Conservation (phyloP, 2,888 invertebrate genomes). For the Torymus auratus region DNA sequence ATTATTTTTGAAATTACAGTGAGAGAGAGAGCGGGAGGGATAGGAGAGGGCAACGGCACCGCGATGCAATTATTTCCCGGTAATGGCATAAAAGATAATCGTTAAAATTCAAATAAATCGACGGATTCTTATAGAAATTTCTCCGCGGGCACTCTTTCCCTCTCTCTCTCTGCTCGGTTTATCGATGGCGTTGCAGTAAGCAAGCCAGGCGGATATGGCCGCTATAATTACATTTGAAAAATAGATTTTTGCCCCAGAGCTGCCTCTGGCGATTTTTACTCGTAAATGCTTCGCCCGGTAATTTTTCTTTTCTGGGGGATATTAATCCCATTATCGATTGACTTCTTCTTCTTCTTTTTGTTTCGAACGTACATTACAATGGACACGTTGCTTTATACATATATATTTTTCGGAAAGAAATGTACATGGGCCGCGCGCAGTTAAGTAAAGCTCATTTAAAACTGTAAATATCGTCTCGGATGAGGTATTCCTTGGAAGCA, state of each 20-base stretch:
- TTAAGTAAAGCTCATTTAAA: no score
- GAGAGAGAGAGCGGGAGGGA: no score
- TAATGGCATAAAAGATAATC: constrained; percentile 33
- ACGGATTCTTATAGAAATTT: constrained; percentile 3
- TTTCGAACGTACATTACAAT: no score
- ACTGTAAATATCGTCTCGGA: no score
- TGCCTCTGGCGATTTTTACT: not conserved
- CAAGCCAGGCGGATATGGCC: not conserved
- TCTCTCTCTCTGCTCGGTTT: not conserved
- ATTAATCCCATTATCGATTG: no score
- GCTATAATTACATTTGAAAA: not conserved
- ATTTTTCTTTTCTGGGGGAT: no score
- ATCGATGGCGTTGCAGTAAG: not conserved
- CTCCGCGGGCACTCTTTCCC: not conserved
- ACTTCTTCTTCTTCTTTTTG: no score
- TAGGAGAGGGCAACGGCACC: not conserved
- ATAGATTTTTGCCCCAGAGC: not conserved
- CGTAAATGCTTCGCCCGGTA: no score
- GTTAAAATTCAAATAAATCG: constrained; percentile 46
- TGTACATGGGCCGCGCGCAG: no score
- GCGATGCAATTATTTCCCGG: constrained; percentile 42
- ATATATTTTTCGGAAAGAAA: no score
- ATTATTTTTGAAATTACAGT: constrained; percentile 32
- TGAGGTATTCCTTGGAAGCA: not conserved
- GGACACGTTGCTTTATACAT: no score